Evolutionary conservation across 2,888 invertebrate species (phyloP), one percentile per base, ranked within the genome.

Genomic region (Drosophila macrospina): DNA sequence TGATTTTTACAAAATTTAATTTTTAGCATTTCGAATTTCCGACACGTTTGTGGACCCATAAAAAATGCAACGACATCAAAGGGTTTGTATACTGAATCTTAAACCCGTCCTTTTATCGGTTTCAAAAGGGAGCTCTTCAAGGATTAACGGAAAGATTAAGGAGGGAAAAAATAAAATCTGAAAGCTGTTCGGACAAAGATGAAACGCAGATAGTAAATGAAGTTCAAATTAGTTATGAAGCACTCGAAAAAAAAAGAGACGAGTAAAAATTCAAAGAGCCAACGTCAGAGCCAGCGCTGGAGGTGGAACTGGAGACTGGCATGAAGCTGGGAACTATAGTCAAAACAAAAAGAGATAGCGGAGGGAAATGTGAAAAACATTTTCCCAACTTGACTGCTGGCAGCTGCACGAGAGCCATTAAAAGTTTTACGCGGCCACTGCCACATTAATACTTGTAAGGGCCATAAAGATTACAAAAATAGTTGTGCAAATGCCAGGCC

Each of bases 191-290:
- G 64, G 42, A 16, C 34, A 60, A 47, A 50, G 70, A 67, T 70
- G 67, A 65, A 74, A 55, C 59, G 54, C 60, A 82, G 82, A 82
- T 80, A 80, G 71, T 71, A 78, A 80, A 86, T 86, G 70, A 84
- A 84, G 74, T 78, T 88, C 66, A 84, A 88, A 86, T 82, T 88
- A 84, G 88, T 83, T 88, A 86, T 81, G 71, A 86, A 75, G 57
- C 69, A 45, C 60, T 71, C 72, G 74, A 79, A 76, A 57, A 56
- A 69, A 63, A 48, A 8, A n/a, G 20, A 41, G 20, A 48, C 16
- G 50, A 63, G 36, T 42, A 51, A 66, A 68, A 66, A 72, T 54
- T 36, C 69, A 60, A 50, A 48, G 34, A 52, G 65, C 59, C 59
- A 78, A 65, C 68, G 51, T 41, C 32, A 39, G 16, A 45, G 32